These are phyloP conservation scores for Chesias legatella DNA, from an alignment of 2,888 invertebrate genomes.

Conservation along the genomic window DNA sequence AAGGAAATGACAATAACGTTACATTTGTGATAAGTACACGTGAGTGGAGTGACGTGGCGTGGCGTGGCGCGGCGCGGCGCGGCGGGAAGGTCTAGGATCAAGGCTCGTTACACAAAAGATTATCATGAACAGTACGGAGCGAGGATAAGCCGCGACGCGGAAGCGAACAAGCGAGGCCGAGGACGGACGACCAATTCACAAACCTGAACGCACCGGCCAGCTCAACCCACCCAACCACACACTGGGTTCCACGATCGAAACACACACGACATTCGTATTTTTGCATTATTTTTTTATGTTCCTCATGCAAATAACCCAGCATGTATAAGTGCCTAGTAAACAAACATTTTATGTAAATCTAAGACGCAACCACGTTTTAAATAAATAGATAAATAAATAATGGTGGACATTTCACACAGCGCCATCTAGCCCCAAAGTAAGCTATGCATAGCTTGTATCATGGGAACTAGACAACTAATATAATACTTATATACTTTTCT, in stretches of 20 bases:
- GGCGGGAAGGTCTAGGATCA: slow-evolving; percentile 70
- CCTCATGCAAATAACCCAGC: too few species aligned
- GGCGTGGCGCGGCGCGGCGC: too few species aligned
- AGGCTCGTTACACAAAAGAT: slow-evolving; percentile 69
- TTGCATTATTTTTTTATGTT: slow-evolving; percentile 5
- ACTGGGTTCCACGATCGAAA: slow-evolving; percentile 29
- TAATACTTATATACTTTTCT: too few species aligned
- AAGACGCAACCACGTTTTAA: slow-evolving; percentile 57
- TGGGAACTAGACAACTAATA: too few species aligned
- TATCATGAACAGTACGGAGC: slow-evolving; percentile 69
- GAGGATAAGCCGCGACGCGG: slow-evolving; percentile 76
- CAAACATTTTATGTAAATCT: slow-evolving; percentile 49
- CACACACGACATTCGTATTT: slow-evolving; percentile 15
- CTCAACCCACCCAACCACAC: slow-evolving; percentile 54
- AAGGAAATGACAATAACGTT: slow-evolving; percentile 69
- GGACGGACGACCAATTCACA: slow-evolving; percentile 72
- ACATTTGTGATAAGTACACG: slow-evolving; percentile 49
- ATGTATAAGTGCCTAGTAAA: slow-evolving; percentile 25
- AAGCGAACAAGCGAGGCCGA: slow-evolving; percentile 74
- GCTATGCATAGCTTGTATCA: too few species aligned
- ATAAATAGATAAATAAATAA: slow-evolving; percentile 63
- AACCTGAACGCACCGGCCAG: slow-evolving; percentile 54
- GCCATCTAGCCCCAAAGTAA: too few species aligned
- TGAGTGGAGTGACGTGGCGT: too few species aligned
- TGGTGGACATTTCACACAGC: too few species aligned